Evolutionary conservation across 2,888 invertebrate genomes (phyloP), one percentile per base, ranked within the genome.

Genomic region (Macropis europaea): DNA sequence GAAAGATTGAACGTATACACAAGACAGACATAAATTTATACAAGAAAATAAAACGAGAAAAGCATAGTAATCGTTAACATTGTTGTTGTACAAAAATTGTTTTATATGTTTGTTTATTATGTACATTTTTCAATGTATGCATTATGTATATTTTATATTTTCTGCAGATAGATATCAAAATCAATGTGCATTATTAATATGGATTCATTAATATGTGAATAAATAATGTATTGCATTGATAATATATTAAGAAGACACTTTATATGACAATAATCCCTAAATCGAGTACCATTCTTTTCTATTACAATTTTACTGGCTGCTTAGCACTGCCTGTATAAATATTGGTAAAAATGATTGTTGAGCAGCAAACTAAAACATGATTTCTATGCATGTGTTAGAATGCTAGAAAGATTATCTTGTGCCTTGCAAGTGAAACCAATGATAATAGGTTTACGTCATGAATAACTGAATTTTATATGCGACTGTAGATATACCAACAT

Each of bases 41-140:
- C n/a, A n/a, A n/a, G n/a, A n/a, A n/a, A 47, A 63, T 30, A 26
- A 24, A 54, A 26, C 54, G 15, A 42, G 42, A 42, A 52, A 32
- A 32, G 11, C 40, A 61, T 24, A 26, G 26, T 11, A 32, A 24
- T 22, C 26, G 28, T 43, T 30, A 43, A 22, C 43, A 32, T 56
- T 56, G 32, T 43, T 56, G 28, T 32, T 42, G n/a, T 22, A 24
- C 13, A 5, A 50, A 45, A 30, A 38, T 5, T 52, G 4, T 22
- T 54, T 34, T 50, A 68, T 50, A 45, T 36, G 11, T 68, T 40
- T 50, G 38, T 59, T 59, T 34, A 32, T 36, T 54, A 60, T 38
- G 48, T 68, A 50, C 28, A 68, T 30, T 66, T 68, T 40, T 40
- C 38, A 26, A 70, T 59, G 26, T 17, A 42, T 48, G 19, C 45